Evolutionary conservation across 1,140 invertebrate species (phyloP), one percentile per base, ranked within the genome.

Genomic region (Microplitis mediator): DNA sequence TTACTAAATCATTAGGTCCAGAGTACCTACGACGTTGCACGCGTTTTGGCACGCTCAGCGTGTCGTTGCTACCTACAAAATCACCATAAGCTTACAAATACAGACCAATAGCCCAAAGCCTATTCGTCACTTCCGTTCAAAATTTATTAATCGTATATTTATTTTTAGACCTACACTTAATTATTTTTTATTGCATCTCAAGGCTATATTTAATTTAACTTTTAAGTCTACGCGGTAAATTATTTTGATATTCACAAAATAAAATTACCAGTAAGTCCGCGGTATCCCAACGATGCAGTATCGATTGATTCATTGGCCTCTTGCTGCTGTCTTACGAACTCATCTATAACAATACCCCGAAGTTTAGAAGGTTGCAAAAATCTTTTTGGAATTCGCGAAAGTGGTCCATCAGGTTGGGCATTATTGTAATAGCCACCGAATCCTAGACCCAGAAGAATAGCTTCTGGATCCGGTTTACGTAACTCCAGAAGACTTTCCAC

Each of bases 401-500:
- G 81, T 13, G 90, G 89, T 9, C 90, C 91, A 60, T 77, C 82
- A 4, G 85, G 81, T 51, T 81, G 81, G 0, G 79, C 79, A 69
- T 78, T 80, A 16, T n/a, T 76, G 0, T 81, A 14, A 45, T 79
- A 76, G 39, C 84, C 83, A 64, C 87, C 86, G 86, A 94, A 93
- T n/a, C 91, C 93, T 63, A 93, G 86, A 56, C 89, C 90, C 23
- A 94, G 76, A 4, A 95, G 82, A 35, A 94, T 90, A 56, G 92
- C 92, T 83, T 94, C 92, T 1, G 93, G 93, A 86, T 95, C 93
- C 3, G 92, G 91, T 78, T 89, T 90, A 67, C 93, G 86, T 6
- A 91, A 86, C 75, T 93, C 93, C 72, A 95, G 81, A 56, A 94
- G 88, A 80, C 92, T 93, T 80, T 94, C 91, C 11, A 94, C 91